Conservation (phyloP, 2,888 invertebrate species). For the Allophyes oxyacanthae region DNA sequence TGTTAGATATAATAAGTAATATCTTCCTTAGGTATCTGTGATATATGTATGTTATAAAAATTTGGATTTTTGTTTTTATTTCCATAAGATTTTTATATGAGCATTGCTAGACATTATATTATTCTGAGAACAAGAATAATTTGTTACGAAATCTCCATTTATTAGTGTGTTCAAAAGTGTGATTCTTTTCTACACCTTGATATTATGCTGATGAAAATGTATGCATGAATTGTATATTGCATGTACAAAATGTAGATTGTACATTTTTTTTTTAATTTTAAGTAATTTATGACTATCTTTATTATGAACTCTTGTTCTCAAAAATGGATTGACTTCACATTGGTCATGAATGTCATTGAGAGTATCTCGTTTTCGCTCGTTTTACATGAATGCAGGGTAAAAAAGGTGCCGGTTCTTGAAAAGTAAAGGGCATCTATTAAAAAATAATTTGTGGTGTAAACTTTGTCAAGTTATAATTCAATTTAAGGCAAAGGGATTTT, state of each 20-base stretch:
- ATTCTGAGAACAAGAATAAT: conserved; percentile 56
- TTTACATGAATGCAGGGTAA: conserved; percentile 32
- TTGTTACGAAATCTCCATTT: conserved; percentile 72
- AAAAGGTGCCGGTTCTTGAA: conserved; percentile 21
- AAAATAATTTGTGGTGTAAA: no score
- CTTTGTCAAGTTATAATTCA: not conserved
- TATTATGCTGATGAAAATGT: conserved; percentile 54
- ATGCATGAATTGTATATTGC: conserved; percentile 63
- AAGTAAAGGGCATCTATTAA: not conserved
- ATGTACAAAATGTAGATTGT: conserved; percentile 79
- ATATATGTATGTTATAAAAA: conserved; percentile 78
- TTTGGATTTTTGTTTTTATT: conserved; percentile 72
- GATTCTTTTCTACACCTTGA: conserved; percentile 60
- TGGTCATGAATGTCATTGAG: conserved; percentile 32
- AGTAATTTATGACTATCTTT: conserved; percentile 65
- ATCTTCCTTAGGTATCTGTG: conserved; percentile 88
- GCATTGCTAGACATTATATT: conserved; percentile 56
- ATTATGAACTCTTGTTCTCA: conserved; percentile 44
- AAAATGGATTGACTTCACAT: conserved; percentile 37
- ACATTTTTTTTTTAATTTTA: conserved; percentile 68
- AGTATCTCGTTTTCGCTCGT: conserved; percentile 27
- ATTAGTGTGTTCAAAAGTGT: conserved; percentile 71
- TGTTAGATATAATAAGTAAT: conserved; percentile 74
- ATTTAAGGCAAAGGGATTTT: not conserved
- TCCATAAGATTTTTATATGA: conserved; percentile 62